Percentiles rank a stretch among this genome's conserved stretches.
phyloP scores from a whole-genome alignment of 2,888 invertebrate genomes.

The Cerastoderma edule region DNA sequence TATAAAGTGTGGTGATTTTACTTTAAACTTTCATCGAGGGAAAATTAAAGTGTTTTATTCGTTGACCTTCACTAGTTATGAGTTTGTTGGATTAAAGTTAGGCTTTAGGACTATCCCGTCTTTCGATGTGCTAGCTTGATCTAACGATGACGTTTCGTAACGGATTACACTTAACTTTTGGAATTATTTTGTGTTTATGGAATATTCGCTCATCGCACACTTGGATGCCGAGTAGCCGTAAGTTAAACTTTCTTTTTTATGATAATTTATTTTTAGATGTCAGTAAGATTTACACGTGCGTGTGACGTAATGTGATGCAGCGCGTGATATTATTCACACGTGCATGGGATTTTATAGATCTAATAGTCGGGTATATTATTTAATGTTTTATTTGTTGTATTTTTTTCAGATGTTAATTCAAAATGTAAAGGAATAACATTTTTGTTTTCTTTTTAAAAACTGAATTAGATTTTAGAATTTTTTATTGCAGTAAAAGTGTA shows the following conservation, averaged over 20 bases:
- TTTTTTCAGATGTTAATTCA: no score
- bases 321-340: conserved; percentile 20
- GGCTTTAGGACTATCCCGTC: background rate
- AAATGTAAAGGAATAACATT: no score
- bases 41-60: no score
- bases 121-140: background rate
- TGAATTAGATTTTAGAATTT: no score
- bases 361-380: no score
- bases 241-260: background rate
- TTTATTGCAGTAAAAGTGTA: no score
- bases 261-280: conserved; percentile 1
- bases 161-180: conserved; percentile 7
- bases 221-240: conserved; percentile 2
- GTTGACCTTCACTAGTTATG: conserved; percentile 18
- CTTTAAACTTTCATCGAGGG: no score
- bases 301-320: conserved; percentile 21
- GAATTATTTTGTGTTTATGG: conserved; percentile 13
- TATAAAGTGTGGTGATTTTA: no score
- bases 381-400: no score
- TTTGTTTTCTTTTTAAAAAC: no score
- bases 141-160: conserved; percentile 6
- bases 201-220: background rate
- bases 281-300: background rate
- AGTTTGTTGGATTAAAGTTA: conserved; percentile 8
- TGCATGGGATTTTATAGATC: conserved; percentile 4